These are phyloP conservation scores for Meloidogyne exigua DNA, from an alignment of 1,140 invertebrate species.

Conservation along the genomic window DNA sequence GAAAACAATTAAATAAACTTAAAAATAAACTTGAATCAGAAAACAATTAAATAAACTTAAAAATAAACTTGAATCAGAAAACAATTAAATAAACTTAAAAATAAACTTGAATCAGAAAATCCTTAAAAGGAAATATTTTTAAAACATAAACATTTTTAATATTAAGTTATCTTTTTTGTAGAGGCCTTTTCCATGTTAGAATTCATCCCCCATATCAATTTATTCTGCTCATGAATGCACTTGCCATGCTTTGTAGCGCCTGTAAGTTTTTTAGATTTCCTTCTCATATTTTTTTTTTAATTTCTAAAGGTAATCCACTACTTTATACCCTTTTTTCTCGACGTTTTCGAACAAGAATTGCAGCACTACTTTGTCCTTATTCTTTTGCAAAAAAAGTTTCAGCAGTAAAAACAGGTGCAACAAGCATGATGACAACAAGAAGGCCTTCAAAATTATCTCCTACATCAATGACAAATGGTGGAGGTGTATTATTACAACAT, in stretches of 20 bases:
- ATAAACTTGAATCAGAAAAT: not conserved
- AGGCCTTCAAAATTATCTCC: not conserved
- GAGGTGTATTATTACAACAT: not conserved
- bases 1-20: no score
- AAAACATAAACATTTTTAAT: no score
- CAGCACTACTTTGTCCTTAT: slow-evolving; percentile 23
- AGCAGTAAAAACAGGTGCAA: not conserved
- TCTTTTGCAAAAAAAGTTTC: slow-evolving; percentile 6
- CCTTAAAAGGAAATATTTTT: no score
- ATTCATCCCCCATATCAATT: slow-evolving; percentile 55
- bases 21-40: not conserved
- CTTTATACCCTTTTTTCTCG: slow-evolving; percentile 62
- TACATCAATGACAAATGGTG: not conserved
- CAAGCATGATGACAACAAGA: not conserved
- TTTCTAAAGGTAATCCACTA: slow-evolving; percentile 54
- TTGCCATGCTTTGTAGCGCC: slow-evolving; percentile 58
- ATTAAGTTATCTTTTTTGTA: not conserved
- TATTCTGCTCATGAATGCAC: slow-evolving; percentile 58
- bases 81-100: no score
- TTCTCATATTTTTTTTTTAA: not conserved
- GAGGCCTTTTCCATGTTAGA: slow-evolving; percentile 33
- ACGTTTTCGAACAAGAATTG: slow-evolving; percentile 50
- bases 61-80: not conserved
- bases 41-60: not conserved
- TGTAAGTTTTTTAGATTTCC: slow-evolving; percentile 18